Evolutionary conservation across 1,140 invertebrate species (phyloP), one percentile per base, ranked within the genome.

Genomic region (Scaptomyza graminum): DNA sequence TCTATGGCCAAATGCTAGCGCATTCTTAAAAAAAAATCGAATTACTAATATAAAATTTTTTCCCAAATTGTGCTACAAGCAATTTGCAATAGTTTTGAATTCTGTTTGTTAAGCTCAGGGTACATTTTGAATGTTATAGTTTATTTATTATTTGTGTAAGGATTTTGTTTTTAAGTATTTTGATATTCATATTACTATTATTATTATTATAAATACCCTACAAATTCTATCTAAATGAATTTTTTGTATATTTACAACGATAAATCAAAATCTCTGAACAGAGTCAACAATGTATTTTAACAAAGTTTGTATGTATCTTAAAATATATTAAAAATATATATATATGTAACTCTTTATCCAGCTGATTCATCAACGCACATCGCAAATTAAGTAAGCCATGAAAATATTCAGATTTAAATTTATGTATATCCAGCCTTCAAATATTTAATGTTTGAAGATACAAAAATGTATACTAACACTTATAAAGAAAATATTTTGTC

Each of bases 261-360:
- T 43, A 34, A 66, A 34, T 52, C 47, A 51, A 49, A 25, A 37
- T 51, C 47, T 43, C 37, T 55, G 52, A 13, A 34, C 22, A 22
- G 18, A 52, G 55, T 52, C 47, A 68, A 59, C 22, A 56, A 71
- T 65, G 74, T 82, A 85, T 74, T 85, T 85, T 64, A 76, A 62
- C 43, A 66, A 61, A n/a, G 12, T 41, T 3, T 54, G 5, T 52
- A 55, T 59, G 51, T 84, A 81, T 85, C 80, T 84, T 84, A 76
- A 39, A 44, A 61, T 47, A 61, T 51, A 59, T 77, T 37, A 28
- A 76, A 52, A 57, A 50, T 43, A 59, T 44, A 59, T 34, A 59
- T 34, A 13, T 43, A 47, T 15, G 9, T 31, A 3, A 16, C 12
- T 39, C 4, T 1, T n/a, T 39, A 41, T 41, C 12, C 3, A 41